These are phyloP conservation scores for Antrozous pallidus DNA, from an alignment of 2,797 vertebrate genomes.

Conservation along the genomic window DNA sequence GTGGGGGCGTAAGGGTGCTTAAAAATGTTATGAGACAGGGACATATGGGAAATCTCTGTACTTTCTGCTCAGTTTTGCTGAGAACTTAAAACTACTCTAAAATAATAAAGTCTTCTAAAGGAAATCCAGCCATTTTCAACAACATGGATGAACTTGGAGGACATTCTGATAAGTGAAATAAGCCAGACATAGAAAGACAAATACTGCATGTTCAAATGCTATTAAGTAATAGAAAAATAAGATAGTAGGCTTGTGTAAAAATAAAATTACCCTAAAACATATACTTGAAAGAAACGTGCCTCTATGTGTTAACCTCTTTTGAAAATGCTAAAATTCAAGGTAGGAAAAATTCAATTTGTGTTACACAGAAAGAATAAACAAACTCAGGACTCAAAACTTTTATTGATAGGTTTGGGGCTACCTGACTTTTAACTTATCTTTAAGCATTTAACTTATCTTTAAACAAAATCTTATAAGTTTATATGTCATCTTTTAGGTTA, in stretches of 20 bases:
- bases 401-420: too few relatives aligned
- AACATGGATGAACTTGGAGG: neutral
- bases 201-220: neutral
- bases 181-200: neutral
- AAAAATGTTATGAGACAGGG: neutral
- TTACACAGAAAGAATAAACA: neutral
- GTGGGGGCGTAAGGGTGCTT: neutral
- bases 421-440: slow-evolving; percentile 41
- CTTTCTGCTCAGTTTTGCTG: neutral
- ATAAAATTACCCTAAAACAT: neutral
- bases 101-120: neutral
- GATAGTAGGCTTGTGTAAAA: neutral
- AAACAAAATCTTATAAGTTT: neutral
- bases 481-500: neutral
- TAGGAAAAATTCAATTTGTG: neutral
- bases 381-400: neutral
- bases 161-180: neutral
- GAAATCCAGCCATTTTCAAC: neutral
- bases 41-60: neutral
- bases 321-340: slow-evolving; percentile 25
- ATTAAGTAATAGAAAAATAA: neutral
- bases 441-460: slow-evolving; percentile 32
- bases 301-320: neutral
- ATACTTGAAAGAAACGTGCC: neutral
- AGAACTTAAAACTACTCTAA: neutral